A percentile compares a stretch with the other conserved stretches of the same genome.
Evolutionary conservation across 30 jellyfish, hydroid and myxozoan genomes (phyloP).

Genomic region (Cassiopea andromeda): DNA sequence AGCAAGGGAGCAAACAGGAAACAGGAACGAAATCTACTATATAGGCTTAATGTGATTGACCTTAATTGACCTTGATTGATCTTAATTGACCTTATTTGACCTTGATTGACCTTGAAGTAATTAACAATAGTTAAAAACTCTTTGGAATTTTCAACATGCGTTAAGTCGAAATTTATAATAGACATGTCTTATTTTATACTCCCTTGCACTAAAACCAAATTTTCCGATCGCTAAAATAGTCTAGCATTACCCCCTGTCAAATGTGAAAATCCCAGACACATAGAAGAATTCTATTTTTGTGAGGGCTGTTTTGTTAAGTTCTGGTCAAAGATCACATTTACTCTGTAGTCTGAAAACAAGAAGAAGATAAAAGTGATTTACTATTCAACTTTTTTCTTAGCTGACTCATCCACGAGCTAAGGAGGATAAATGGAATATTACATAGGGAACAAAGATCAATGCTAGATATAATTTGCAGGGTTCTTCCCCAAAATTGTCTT

Average conservation of each 20-base stretch:
- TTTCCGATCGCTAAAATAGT: too few species aligned
- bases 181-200: too few species aligned
- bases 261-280: not conserved
- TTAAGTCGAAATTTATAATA: too few species aligned
- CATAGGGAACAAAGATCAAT: not conserved
- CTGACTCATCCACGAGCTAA: not conserved
- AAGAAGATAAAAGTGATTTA: not conserved
- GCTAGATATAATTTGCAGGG: not conserved
- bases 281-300: not conserved
- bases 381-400: not conserved
- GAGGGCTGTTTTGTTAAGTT: not conserved
- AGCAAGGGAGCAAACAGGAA: too few species aligned
- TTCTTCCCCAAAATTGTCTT: not conserved
- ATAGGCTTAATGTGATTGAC: too few species aligned
- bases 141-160: too few species aligned
- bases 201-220: too few species aligned
- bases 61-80: too few species aligned
- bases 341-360: not conserved
- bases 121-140: too few species aligned
- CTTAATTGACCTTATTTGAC: too few species aligned
- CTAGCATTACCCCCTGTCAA: not conserved
- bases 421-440: not conserved
- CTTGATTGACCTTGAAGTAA: too few species aligned
- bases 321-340: not conserved
- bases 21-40: too few species aligned